Evolutionary conservation across 2,113 vertebrate genomes (phyloP).

Genomic region (Rhinolophus ferrumequinum): DNA sequence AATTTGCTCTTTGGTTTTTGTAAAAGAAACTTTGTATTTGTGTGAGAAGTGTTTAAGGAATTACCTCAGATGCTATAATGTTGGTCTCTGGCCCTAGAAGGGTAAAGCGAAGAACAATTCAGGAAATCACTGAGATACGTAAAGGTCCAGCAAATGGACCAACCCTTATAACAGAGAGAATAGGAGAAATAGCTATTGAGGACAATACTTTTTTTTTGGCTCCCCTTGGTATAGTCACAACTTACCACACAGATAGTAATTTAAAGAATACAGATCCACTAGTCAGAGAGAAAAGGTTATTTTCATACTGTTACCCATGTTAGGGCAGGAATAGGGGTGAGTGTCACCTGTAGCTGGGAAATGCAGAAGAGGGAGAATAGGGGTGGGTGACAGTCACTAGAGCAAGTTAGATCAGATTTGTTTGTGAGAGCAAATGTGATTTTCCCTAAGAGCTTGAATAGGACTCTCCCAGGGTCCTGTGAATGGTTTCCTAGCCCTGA

Average conservation of each 20-base stretch:
- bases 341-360: neutral
- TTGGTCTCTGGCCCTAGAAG: neutral
- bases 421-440: neutral
- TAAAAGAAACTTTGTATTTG: neutral
- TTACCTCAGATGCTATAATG: neutral
- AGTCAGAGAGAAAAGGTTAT: neutral
- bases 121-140: neutral
- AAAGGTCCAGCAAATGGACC: neutral
- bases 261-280: neutral
- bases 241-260: neutral
- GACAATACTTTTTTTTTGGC: neutral
- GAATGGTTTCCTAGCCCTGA: neutral
- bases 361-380: neutral
- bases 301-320: neutral
- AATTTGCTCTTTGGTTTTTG: neutral
- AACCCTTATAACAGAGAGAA: neutral
- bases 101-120: neutral
- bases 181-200: neutral
- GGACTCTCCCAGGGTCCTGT: neutral
- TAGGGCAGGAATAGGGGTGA: rapidly evolving
- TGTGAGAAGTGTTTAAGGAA: neutral
- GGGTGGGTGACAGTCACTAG: neutral
- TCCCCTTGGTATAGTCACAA: neutral
- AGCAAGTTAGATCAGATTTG: neutral
- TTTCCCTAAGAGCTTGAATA: neutral